These are phyloP conservation scores for Aplidium turbinatum DNA, from an alignment of 23 tunicate genomes.

Conservation along the genomic window DNA sequence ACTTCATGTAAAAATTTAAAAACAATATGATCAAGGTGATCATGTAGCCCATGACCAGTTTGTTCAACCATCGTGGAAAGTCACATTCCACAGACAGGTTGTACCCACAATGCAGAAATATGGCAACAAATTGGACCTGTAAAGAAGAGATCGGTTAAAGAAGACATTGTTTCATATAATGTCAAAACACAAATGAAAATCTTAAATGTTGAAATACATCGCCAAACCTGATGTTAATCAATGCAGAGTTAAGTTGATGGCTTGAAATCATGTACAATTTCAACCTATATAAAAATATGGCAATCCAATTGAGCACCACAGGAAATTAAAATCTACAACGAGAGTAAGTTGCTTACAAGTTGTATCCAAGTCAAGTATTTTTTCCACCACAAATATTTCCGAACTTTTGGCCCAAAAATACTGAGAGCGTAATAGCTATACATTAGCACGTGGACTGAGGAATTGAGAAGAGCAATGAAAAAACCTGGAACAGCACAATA, in stretches of 20 bases:
- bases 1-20: constrained; percentile 59
- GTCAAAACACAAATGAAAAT: neutral
- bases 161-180: no score
- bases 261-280: no score
- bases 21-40: constrained; percentile 67
- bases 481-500: constrained; percentile 46
- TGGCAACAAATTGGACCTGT: constrained; percentile 57
- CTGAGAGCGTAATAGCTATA: constrained; percentile 68
- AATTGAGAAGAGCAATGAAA: constrained; percentile 72
- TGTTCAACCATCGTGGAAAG: constrained; percentile 63
- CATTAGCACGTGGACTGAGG: constrained; percentile 82
- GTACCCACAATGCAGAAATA: constrained; percentile 40
- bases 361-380: constrained; percentile 58
- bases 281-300: no score
- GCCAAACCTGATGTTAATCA: neutral
- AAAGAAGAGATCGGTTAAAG: no score
- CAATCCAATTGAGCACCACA: no score
- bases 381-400: constrained; percentile 89
- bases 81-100: constrained; percentile 57
- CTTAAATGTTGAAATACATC: neutral
- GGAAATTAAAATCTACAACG: no score
- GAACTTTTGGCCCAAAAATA: constrained; percentile 70
- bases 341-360: constrained; percentile 33
- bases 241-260: no score
- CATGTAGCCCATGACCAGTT: constrained; percentile 64